Base-by-base conservation (phyloP, 1,140 invertebrate genomes). In the Formica exsecta region DNA sequence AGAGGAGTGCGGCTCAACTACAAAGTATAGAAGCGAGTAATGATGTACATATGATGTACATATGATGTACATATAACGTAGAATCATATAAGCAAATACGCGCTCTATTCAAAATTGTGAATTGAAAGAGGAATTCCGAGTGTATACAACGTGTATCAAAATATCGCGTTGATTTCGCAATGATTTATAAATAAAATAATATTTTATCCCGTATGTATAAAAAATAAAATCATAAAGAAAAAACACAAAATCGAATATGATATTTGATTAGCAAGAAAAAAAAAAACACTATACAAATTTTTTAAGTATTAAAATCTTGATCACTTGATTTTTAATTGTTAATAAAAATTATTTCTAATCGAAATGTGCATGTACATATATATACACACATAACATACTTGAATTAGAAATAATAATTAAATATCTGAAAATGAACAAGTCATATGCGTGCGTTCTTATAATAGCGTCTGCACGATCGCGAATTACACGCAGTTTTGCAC, bases 401-500 rank as follows among this genome's bases (percentile, higher is more conserved):
- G 11, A 44, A 44, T 44, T 44, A 44, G 11, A 44, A 13, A 48
- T 48, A 48, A 13, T 76, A 41, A 75, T 59, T 41, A 36, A 75
- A 19, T 76, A 44, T 22, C 11, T 32, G 74, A 44, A 44, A 22
- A 22, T 22, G 22, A 22, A 22, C 16, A 1, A 41, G 13, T 68
- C 3, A 29, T 19, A 29, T 8, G 61, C 44, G 32, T 62, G 25
- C 38, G 29, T 65, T 29, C 48, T 57, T n/a, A 36, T 68, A 68
- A 80, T 38, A 44, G 64, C 54, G 62, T 89, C 88, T 87, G 83
- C 89, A 86, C 68, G 85, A 54, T 61, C 59, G 51, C 61, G 51
- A 89, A 86, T 89, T 66, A 71, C 57, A 73, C n/a, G 51, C 65
- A 32, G 66, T 68, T 87, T 87, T 86, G 48, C 77, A 57, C 64